Percentiles rank a stretch among this genome's conserved stretches.
Conservation (phyloP, 2,113 vertebrate genomes). For the Pangasianodon hypophthalmus region DNA sequence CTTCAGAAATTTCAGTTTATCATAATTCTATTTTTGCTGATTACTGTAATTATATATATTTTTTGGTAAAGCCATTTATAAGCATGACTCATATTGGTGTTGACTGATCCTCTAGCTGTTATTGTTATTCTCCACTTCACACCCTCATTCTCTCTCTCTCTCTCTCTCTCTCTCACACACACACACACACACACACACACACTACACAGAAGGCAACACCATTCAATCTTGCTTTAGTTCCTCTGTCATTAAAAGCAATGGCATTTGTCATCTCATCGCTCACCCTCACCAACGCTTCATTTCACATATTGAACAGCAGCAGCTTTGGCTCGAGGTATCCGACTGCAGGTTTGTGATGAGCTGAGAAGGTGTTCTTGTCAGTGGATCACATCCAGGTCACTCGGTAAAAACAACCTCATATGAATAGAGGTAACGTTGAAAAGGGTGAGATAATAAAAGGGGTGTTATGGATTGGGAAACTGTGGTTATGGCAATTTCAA, state of each 20-base stretch:
- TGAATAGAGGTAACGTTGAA: conserved; percentile 7
- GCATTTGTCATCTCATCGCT: conserved; percentile 49
- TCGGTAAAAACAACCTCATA: conserved; percentile 2
- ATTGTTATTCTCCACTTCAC: neutral
- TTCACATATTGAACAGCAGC: conserved; percentile 49
- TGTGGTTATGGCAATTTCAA: conserved; percentile 48
- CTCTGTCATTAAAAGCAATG: conserved; percentile 50
- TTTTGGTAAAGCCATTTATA: neutral
- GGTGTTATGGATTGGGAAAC: neutral
- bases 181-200: no score
- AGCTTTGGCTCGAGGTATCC: neutral
- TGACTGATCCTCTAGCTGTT: conserved; percentile 1
- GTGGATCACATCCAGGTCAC: conserved; percentile 27
- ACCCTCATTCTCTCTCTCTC: neutral
- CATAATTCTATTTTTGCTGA: neutral
- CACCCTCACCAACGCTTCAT: conserved; percentile 32
- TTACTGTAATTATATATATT: neutral
- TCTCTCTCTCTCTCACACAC: neutral
- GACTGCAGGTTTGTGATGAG: conserved; percentile 23
- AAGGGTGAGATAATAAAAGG: conserved; percentile 31
- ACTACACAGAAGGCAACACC: conserved; percentile 18
- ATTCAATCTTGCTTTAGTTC: conserved; percentile 42
- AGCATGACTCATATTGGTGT: conserved; percentile 2
- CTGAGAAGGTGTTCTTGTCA: conserved; percentile 28
- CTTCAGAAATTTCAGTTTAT: neutral